These are phyloP conservation scores for Paedocypris micromegethes DNA, from an alignment of 2,797 vertebrate species.

Conservation along the genomic window DNA sequence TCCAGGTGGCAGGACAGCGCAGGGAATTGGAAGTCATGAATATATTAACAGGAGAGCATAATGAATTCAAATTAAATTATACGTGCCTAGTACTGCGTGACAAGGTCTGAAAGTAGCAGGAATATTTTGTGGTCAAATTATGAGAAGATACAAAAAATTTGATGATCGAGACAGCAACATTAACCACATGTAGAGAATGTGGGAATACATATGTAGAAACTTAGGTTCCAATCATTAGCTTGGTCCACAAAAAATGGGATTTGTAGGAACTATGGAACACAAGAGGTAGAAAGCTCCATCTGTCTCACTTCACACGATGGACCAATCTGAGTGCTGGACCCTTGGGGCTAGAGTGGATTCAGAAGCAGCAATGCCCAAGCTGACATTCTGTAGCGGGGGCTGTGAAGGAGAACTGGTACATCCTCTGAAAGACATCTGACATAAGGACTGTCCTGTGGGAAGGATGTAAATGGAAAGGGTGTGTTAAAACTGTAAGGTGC, in stretches of 20 bases:
- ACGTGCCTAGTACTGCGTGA: slow-evolving; percentile 68
- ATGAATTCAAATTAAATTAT: slow-evolving; percentile 85
- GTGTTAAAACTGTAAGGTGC: slow-evolving; percentile 28
- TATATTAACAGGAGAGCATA: slow-evolving; percentile 80
- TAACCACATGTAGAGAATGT: slow-evolving; percentile 10
- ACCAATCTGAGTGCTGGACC: slow-evolving; percentile 39
- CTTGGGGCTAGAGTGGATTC: slow-evolving; percentile 50
- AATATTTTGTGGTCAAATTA: slow-evolving; percentile 74
- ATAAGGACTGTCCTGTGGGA: slow-evolving; percentile 36
- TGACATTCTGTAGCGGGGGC: slow-evolving; percentile 31
- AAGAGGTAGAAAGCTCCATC: slow-evolving; percentile 66
- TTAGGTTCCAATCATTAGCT: slow-evolving; percentile 34
- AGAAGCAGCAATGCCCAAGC: slow-evolving; percentile 52
- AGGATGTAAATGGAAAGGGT: slow-evolving; percentile 20
- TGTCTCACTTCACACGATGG: slow-evolving; percentile 59
- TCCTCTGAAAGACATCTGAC: slow-evolving; percentile 49
- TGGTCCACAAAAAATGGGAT: slow-evolving; percentile 12
- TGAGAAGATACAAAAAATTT: slow-evolving; percentile 68
- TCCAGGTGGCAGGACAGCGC: slow-evolving; percentile 78
- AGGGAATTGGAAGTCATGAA: slow-evolving; percentile 83
- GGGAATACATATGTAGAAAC: slow-evolving; percentile 6
- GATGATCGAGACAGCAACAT: slow-evolving; percentile 6
- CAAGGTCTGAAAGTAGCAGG: slow-evolving; percentile 54
- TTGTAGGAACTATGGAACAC: slow-evolving; percentile 17
- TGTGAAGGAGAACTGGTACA: slow-evolving; percentile 26